A percentile compares a stretch with the other conserved stretches of the same genome.
phyloP scores from a whole-genome alignment of 2,113 vertebrate genomes.

The Desmodus rotundus region DNA sequence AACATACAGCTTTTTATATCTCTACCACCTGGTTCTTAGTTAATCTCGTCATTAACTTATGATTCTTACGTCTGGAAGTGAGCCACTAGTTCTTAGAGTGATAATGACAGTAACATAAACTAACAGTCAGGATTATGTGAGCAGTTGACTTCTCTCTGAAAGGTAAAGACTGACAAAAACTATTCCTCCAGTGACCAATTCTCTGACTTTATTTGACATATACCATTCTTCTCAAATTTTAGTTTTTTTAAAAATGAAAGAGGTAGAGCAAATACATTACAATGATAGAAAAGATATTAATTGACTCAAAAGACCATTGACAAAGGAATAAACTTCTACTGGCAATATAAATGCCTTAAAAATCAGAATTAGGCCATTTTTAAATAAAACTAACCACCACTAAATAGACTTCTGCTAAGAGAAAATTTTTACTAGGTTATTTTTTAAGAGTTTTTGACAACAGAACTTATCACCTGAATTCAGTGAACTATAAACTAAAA shows the following conservation, averaged over 20 bases:
- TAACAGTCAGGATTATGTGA: not conserved
- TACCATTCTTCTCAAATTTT: not conserved
- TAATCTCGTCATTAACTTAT: not conserved
- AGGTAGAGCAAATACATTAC: not conserved
- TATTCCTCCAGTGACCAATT: not conserved
- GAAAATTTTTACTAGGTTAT: not conserved
- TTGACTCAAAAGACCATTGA: not conserved
- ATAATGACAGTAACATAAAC: not conserved
- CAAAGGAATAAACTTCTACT: not conserved
- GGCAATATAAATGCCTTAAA: not conserved
- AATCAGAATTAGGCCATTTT: not conserved
- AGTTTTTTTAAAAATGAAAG: slow-evolving; percentile 12
- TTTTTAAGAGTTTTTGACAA: not conserved
- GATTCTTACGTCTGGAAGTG: not conserved
- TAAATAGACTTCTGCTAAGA: slow-evolving; percentile 9
- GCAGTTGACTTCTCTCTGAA: not conserved
- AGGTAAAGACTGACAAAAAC: not conserved
- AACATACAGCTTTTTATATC: not conserved
- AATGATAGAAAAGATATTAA: not conserved
- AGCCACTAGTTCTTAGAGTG: not conserved
- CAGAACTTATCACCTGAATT: not conserved
- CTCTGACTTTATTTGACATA: not conserved
- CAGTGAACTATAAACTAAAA: not conserved
- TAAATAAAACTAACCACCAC: not conserved
- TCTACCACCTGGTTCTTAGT: not conserved